A percentile compares a stretch with the other conserved stretches of the same genome.
Evolutionary conservation across 2,888 invertebrate genomes (phyloP).

Genomic region (Drosophila monieri): DNA sequence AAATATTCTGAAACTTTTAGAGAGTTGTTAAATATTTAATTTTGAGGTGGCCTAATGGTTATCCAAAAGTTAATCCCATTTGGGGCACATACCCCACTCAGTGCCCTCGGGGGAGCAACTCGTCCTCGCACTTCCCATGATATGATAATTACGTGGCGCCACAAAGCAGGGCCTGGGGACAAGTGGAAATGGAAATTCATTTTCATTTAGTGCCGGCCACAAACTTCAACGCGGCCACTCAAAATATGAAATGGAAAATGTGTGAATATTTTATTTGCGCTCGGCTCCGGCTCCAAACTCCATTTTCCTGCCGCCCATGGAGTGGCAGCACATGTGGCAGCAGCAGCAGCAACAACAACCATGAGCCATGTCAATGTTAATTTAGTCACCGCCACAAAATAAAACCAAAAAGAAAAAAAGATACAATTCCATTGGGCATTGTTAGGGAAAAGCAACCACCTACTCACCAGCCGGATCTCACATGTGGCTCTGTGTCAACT

Average conservation of each 20-base stretch:
- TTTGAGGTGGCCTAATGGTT: constrained; percentile 41
- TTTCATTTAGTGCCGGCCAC: constrained; percentile 54
- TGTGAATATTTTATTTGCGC: constrained; percentile 73
- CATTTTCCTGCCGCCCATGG: constrained; percentile 6
- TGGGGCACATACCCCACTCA: constrained; percentile 52
- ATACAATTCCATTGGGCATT: constrained; percentile 78
- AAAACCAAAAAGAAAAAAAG: constrained; percentile 36
- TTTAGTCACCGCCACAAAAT: constrained; percentile 75
- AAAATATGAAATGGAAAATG: constrained; percentile 75
- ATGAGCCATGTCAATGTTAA: constrained; percentile 79
- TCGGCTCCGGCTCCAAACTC: constrained; percentile 33
- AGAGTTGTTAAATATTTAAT: background rate
- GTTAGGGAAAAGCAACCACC: constrained; percentile 53
- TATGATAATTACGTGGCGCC: constrained; percentile 71
- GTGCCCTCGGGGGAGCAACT: constrained; percentile 63
- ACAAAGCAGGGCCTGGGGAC: constrained; percentile 37
- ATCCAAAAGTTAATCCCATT: constrained; percentile 60
- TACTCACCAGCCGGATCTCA: constrained; percentile 66
- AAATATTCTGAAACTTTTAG: too few species aligned
- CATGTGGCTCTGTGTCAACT: constrained; percentile 81
- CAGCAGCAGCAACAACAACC: too few species aligned
- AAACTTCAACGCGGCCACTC: constrained; percentile 72
- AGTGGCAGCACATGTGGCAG: constrained; percentile 47
- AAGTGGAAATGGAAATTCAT: constrained; percentile 74
- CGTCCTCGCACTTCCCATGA: constrained; percentile 48